Evolutionary conservation across 2,113 vertebrate species (phyloP), one percentile per base, ranked within the genome.

Genomic region (Hippocampus abdominalis): DNA sequence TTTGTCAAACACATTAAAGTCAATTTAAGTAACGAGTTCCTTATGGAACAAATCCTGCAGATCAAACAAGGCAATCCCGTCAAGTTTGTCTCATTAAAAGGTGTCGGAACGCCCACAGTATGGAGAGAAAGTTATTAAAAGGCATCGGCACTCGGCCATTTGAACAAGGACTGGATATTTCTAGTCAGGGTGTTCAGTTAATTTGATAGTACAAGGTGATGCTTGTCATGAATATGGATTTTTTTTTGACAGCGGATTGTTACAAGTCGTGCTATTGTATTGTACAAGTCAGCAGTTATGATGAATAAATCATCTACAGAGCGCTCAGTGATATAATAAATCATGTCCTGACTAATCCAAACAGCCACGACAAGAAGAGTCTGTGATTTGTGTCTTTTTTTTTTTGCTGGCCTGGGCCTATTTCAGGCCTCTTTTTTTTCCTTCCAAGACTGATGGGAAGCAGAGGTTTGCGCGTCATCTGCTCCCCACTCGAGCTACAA

Each of bases 381-480:
- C 59, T 18, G 65, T 74, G 75, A 76, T 78, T 80, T 85, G 78
- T 76, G 67, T 82, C 74, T 73, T 44, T 64, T 60, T 68, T 74
- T 16, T 60, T 68, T 74, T 16, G 66, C 67, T 67, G 78, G 85
- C 73, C 75, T 77, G 77, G 56, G 11, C 72, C 75, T 77, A 73
- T 87, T 83, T 75, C 71, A 71, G 79, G 74, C 71, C 27, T n/a
- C 4, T 15, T 69, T 71, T 59, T 68, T 64, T 77, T 77, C 69
- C 21, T 71, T 57, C 18, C 7, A 74, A 36, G 75, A 68, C 61
- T 74, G 75, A 71, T 75, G 75, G 81, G 78, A 77, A 75, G 51
- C 68, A 66, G 75, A 82, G 84, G 84, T 74, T 87, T 89, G 86
- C 36, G 23, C 78, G 82, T 88, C 85, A 89, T 90, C 89, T 89